phyloP scores from a whole-genome alignment of 2,888 invertebrate species.

The Rotaria sp. region DNA sequence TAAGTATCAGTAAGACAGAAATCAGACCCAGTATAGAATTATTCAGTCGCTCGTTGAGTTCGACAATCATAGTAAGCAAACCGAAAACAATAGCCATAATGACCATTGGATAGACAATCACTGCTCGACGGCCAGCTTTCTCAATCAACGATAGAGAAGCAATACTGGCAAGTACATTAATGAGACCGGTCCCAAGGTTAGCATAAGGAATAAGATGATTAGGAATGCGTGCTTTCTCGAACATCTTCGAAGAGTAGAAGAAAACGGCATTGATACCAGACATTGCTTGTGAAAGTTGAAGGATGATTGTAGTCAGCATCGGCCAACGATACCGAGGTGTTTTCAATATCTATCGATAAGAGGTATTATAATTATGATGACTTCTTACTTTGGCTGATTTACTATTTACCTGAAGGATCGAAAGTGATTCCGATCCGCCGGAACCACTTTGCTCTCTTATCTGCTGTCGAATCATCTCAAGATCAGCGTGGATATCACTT shows the following conservation, averaged over 20 bases:
- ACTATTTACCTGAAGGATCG: too few relatives aligned
- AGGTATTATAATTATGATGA: too few relatives aligned
- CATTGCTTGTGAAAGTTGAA: conserved; percentile 33
- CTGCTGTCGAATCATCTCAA: too few relatives aligned
- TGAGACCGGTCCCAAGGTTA: conserved; percentile 70
- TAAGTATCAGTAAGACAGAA: conserved; percentile 20
- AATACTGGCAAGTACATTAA: conserved; percentile 65
- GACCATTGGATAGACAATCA: conserved; percentile 59
- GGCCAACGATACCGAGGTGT: too few relatives aligned
- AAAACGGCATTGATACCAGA: conserved; percentile 56
- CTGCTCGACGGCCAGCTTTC: conserved; percentile 62
- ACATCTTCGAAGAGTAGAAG: conserved; percentile 75
- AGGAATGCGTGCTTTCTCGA: conserved; percentile 66
- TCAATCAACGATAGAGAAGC: conserved; percentile 59
- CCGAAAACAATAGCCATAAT: conserved; percentile 43
- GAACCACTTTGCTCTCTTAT: too few relatives aligned
- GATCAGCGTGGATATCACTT: not conserved
- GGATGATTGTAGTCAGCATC: conserved; percentile 25
- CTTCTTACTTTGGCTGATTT: too few relatives aligned
- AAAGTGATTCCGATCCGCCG: too few relatives aligned
- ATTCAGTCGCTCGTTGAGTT: not conserved
- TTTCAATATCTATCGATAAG: too few relatives aligned
- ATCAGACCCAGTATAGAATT: not conserved
- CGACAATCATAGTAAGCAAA: conserved; percentile 42
- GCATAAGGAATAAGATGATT: conserved; percentile 58